Evolutionary conservation across 2,888 invertebrate species (phyloP).

Genomic region (Dynastes grantii): DNA sequence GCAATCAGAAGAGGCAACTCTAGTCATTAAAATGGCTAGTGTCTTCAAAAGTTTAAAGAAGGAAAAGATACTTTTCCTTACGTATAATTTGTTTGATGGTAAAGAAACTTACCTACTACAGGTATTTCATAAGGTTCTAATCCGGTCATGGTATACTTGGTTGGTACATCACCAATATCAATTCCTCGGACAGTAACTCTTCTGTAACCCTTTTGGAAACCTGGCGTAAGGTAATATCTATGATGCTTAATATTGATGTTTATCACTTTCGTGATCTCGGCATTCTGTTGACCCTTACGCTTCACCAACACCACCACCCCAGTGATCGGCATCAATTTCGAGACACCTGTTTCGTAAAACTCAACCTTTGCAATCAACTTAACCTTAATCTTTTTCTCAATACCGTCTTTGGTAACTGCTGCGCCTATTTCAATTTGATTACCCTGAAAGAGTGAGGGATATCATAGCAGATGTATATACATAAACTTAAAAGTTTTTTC

Average conservation of each 20-base stretch:
- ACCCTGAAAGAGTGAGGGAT: conserved; percentile 70
- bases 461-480: conserved; percentile 54
- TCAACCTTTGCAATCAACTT: conserved; percentile 79
- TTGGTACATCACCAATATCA: conserved; percentile 78
- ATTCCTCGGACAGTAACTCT: conserved; percentile 77
- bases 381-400: conserved; percentile 78
- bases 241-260: conserved; percentile 74
- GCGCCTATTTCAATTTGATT: conserved; percentile 72
- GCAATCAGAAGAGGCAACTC: no score
- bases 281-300: conserved; percentile 71
- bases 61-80: no score
- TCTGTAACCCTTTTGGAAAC: conserved; percentile 77
- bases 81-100: background rate
- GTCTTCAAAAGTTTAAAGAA: no score
- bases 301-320: conserved; percentile 75
- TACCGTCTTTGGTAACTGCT: conserved; percentile 65
- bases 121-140: conserved; percentile 78
- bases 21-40: no score
- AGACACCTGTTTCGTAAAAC: conserved; percentile 78
- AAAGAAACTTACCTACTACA: conserved; percentile 75
- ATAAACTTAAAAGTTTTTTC: conserved; percentile 57
- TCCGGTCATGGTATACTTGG: conserved; percentile 77
- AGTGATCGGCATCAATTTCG: conserved; percentile 75
- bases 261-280: conserved; percentile 73
- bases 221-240: conserved; percentile 76